Evolutionary conservation across 2,797 vertebrate genomes (phyloP).

Genomic region (Ceryle rudis): DNA sequence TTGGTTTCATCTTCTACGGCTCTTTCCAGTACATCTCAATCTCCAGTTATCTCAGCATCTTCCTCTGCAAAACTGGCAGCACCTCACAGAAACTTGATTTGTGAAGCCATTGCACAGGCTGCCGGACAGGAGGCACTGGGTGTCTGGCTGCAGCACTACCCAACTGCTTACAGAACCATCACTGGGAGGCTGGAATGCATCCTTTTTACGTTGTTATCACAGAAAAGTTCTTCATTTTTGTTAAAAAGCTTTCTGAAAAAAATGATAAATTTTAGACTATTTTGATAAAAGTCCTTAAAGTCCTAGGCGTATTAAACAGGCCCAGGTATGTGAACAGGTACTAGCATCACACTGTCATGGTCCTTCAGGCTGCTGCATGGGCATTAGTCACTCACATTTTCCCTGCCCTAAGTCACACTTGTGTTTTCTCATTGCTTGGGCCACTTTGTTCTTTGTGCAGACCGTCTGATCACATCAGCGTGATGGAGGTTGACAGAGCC

Average conservation of each 20-base stretch:
- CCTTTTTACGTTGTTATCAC: rapidly evolving
- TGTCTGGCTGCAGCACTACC: background rate
- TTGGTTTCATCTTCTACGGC: rapidly evolving
- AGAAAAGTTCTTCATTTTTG: background rate
- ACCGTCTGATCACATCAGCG: background rate
- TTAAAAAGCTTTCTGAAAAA: background rate
- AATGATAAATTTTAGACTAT: background rate
- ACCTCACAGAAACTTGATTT: background rate
- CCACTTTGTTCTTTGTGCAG: background rate
- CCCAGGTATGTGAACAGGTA: rapidly evolving
- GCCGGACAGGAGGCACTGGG: background rate
- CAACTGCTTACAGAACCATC: background rate
- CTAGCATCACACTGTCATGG: background rate
- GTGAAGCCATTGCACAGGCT: background rate
- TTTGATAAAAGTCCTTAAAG: background rate
- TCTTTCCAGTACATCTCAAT: background rate
- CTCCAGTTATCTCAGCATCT: background rate
- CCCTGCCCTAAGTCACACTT: background rate
- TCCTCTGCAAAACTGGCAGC: background rate
- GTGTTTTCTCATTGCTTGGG: background rate
- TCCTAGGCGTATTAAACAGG: background rate
- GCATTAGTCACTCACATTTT: background rate
- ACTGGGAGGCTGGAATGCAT: background rate
- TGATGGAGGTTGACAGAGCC: background rate
- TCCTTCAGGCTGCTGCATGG: background rate